Conservation (phyloP, 2,888 invertebrate genomes). For the Unio delphinus region DNA sequence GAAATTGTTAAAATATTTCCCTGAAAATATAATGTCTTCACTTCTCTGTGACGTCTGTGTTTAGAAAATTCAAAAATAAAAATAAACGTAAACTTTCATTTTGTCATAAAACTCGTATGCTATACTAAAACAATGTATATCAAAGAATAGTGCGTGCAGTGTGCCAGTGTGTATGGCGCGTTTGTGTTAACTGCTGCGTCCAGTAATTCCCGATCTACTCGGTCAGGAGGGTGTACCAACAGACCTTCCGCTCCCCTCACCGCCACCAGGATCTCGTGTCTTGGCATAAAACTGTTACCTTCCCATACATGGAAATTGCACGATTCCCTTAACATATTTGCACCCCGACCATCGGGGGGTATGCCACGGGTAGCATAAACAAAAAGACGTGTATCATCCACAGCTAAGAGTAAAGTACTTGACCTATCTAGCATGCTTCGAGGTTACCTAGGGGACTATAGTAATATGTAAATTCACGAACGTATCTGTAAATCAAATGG, state of each 20-base stretch:
- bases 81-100: too few relatives aligned
- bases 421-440: too few relatives aligned
- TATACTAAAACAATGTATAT: neutral
- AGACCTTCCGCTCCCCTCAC: slow-evolving; percentile 4
- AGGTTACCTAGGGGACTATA: too few relatives aligned
- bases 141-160: neutral
- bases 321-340: slow-evolving; percentile 6
- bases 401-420: too few relatives aligned
- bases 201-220: slow-evolving; percentile 26
- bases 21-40: too few relatives aligned
- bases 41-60: too few relatives aligned
- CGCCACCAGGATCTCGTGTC: slow-evolving; percentile 18
- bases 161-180: neutral
- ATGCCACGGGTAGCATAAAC: slow-evolving; percentile 17
- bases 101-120: too few relatives aligned
- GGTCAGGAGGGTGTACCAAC: slow-evolving; percentile 22
- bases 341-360: slow-evolving; percentile 8
- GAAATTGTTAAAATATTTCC: too few relatives aligned
- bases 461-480: too few relatives aligned
- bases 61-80: too few relatives aligned
- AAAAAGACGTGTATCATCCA: slow-evolving; percentile 4
- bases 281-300: slow-evolving; percentile 12
- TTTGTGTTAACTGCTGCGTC: slow-evolving; percentile 27
- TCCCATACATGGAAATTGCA: slow-evolving; percentile 15
- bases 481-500: too few relatives aligned